Conservation (phyloP, 2,888 invertebrate genomes). For the Noctua janthe region DNA sequence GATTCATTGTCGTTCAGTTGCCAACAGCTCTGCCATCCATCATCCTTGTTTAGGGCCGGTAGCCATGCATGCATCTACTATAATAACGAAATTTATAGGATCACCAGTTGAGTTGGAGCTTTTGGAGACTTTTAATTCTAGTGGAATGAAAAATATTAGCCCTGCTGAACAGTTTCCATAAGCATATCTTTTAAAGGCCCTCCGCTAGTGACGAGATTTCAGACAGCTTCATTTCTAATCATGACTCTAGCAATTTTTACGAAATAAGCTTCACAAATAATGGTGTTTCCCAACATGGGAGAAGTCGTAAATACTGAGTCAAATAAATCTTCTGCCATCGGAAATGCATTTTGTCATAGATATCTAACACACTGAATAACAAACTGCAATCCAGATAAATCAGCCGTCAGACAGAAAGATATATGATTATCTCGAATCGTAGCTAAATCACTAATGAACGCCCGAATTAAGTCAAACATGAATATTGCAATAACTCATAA, state of each 20-base stretch:
- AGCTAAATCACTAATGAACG: conserved; percentile 14
- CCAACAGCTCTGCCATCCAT: conserved; percentile 42
- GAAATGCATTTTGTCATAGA: conserved; percentile 11
- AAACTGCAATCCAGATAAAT: conserved; percentile 7
- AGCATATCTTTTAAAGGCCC: neutral
- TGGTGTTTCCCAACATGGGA: neutral
- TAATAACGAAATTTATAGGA: neutral
- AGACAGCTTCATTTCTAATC: neutral
- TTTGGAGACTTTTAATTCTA: neutral
- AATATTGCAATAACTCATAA: conserved; percentile 30
- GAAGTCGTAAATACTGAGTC: neutral
- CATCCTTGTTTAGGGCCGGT: conserved; percentile 44
- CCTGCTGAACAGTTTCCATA: neutral
- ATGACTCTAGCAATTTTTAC: neutral
- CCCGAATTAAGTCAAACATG: conserved; percentile 24
- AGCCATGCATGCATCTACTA: conserved; percentile 19
- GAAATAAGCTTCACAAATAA: conserved; percentile 2
- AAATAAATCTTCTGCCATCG: neutral
- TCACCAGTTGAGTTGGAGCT: neutral
- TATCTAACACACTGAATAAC: neutral
- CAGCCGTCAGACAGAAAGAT: conserved; percentile 1
- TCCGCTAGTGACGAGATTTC: neutral
- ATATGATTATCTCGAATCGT: conserved; percentile 7
- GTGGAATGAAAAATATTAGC: neutral
- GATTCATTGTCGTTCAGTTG: conserved; percentile 53